Conservation (phyloP, 2,888 invertebrate species). For the Lepetodrilus schrolli region DNA sequence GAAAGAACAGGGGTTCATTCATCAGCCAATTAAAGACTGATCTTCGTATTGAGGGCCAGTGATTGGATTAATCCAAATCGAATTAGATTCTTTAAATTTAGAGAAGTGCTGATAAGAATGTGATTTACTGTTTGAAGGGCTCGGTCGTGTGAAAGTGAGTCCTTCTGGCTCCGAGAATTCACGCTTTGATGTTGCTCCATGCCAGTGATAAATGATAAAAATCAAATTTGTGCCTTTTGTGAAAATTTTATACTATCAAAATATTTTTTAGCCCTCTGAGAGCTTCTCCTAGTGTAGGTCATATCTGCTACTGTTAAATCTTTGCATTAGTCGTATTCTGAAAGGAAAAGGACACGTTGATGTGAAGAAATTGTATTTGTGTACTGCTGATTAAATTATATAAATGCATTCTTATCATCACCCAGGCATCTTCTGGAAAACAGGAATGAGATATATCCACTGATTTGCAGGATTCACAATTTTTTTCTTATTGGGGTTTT, state of each 20-base stretch:
- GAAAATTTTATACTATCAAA: constrained; percentile 26
- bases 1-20: constrained; percentile 25
- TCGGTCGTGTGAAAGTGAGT: background rate
- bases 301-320: background rate
- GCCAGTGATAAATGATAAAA: constrained; percentile 21
- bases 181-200: background rate
- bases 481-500: no score
- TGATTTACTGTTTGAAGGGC: constrained; percentile 26
- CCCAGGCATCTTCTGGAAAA: no score
- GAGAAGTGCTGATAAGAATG: constrained; percentile 14
- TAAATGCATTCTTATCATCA: no score
- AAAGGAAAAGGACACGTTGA: background rate
- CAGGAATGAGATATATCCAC: no score
- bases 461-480: no score
- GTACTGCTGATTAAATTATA: no score
- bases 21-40: constrained; percentile 28
- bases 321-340: background rate
- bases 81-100: constrained; percentile 27
- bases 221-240: constrained; percentile 26
- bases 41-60: constrained; percentile 18
- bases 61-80: constrained; percentile 30
- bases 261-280: constrained; percentile 21
- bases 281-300: background rate
- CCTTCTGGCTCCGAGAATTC: background rate
- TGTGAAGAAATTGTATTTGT: no score